Evolutionary conservation across 2,888 invertebrate genomes (phyloP).

Genomic region (Pyrrhosoma nymphula): DNA sequence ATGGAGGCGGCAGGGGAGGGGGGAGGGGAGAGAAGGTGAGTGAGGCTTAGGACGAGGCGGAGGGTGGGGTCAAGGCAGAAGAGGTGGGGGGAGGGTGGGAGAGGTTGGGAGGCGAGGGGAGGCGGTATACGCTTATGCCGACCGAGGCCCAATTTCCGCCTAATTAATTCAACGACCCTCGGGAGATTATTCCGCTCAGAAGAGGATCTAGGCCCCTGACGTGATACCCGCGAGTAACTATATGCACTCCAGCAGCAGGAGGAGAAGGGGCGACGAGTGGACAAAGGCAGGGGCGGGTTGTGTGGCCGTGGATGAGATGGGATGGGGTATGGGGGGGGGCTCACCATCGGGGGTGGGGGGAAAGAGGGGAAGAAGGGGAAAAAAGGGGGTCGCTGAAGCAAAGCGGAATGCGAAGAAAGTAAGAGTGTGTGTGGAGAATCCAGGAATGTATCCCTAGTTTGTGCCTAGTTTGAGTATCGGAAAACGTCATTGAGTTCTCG

Average conservation of each 20-base stretch:
- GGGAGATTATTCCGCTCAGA: conserved; percentile 1
- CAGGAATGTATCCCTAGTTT: too few relatives aligned
- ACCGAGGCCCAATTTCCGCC: conserved; percentile 22
- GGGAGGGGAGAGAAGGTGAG: background rate
- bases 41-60: background rate
- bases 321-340: background rate
- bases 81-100: background rate
- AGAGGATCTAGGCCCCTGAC: conserved; percentile 8
- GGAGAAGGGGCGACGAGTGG: background rate
- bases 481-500: too few relatives aligned
- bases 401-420: too few relatives aligned
- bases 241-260: background rate
- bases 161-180: conserved; percentile 18
- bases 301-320: background rate
- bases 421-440: background rate
- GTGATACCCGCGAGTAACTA: background rate
- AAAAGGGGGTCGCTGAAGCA: background rate
- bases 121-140: background rate
- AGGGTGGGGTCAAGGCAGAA: background rate
- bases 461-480: too few relatives aligned
- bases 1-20: background rate
- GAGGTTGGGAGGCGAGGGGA: background rate
- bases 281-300: background rate
- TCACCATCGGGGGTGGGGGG: background rate
- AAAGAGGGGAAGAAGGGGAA: background rate